A percentile compares a stretch with the other conserved stretches of the same genome.
Evolutionary conservation across 2,113 vertebrate species (phyloP).

Genomic region (Agelaius tricolor): DNA sequence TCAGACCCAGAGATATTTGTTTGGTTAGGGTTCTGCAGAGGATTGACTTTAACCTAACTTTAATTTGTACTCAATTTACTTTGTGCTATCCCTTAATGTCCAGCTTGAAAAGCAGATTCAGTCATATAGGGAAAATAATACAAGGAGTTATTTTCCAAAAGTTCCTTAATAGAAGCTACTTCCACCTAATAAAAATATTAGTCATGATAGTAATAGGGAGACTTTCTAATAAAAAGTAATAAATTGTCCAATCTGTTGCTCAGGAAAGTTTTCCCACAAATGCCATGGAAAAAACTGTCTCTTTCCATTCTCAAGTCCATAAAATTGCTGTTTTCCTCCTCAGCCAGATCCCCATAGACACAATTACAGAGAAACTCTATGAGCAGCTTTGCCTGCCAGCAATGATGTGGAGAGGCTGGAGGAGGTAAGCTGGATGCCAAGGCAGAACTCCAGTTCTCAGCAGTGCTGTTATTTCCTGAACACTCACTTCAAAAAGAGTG

Average conservation of each 20-base stretch:
- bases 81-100: background rate
- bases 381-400: background rate
- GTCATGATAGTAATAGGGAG: background rate
- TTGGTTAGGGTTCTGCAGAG: background rate
- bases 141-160: background rate
- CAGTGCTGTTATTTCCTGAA: background rate
- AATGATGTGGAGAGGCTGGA: background rate
- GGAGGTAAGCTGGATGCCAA: accelerated
- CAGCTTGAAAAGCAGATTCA: background rate
- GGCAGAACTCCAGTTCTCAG: background rate
- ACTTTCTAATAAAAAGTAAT: background rate
- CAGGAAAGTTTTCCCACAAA: background rate
- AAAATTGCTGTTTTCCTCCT: background rate
- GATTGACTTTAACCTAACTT: background rate
- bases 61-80: background rate
- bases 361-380: background rate
- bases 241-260: background rate
- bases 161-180: background rate
- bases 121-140: background rate
- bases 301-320: background rate
- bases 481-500: background rate
- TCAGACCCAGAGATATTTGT: background rate
- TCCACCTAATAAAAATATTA: background rate
- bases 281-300: background rate
- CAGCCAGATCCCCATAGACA: background rate